phyloP scores from a whole-genome alignment of 2,888 invertebrate species.

The Dolomedes plantarius region DNA sequence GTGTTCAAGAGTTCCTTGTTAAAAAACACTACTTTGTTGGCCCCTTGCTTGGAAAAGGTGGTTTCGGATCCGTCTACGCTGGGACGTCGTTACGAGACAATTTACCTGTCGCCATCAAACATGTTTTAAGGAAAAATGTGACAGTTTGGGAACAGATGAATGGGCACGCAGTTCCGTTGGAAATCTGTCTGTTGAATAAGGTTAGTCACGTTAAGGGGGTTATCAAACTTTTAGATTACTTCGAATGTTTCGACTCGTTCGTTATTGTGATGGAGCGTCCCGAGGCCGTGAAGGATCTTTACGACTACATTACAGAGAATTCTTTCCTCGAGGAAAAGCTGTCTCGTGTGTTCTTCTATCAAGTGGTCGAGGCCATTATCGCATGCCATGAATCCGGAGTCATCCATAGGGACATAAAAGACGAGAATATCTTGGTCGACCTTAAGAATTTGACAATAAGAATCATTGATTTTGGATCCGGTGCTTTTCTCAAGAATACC shows the following conservation, averaged over 20 bases:
- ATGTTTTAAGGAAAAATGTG: too few species aligned
- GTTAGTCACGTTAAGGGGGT: too few species aligned
- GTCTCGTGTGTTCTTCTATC: constrained; percentile 80
- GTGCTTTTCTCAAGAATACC: constrained; percentile 79
- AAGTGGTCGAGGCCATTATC: constrained; percentile 79
- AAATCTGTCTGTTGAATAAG: too few species aligned
- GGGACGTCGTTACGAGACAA: constrained; percentile 79
- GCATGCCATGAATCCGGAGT: constrained; percentile 79
- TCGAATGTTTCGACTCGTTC: constrained; percentile 79
- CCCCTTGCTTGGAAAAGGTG: constrained; percentile 79
- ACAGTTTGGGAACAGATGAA: too few species aligned
- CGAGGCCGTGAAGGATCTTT: constrained; percentile 81
- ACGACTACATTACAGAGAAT: constrained; percentile 81
- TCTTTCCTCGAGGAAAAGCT: constrained; percentile 79
- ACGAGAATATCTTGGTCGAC: too few species aligned
- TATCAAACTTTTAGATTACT: too few species aligned
- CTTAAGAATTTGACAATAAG: constrained; percentile 79
- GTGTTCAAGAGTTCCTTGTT: too few species aligned
- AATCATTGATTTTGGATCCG: constrained; percentile 82
- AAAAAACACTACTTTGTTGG: constrained; percentile 76
- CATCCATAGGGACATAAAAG: too few species aligned
- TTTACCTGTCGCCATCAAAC: constrained; percentile 78
- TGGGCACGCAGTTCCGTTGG: too few species aligned
- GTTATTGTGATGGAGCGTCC: constrained; percentile 82
- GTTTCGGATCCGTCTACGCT: constrained; percentile 80